Base-by-base conservation (phyloP, 2,797 vertebrate genomes). In the Leuciscus waleckii region DNA sequence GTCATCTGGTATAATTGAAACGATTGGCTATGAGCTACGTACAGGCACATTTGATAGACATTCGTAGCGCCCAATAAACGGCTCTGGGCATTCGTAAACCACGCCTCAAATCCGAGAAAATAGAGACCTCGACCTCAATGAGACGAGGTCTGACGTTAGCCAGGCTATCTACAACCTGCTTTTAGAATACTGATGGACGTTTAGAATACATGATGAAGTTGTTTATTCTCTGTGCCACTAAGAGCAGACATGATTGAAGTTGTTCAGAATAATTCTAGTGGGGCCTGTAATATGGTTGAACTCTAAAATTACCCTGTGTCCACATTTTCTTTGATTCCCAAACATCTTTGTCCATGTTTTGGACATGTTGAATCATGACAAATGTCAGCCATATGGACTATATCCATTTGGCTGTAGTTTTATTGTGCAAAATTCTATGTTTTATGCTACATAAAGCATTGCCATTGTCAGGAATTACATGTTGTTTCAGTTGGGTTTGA, bases 271-370 rank as follows among this genome's bases (percentile, higher is more conserved):
- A 87, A 83, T 85, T 87, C 56, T 69, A 71, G 77, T 49, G 41
- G n/a, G 74, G 51, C 80, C 79, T 73, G 16, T 54, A n/a, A 78
- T 88, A 77, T 81, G 89, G 85, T 87, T 81, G 37, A 83, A 80
- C 35, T 75, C 86, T 84, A 63, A 61, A 90, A 86, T 87, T 87
- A 90, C 54, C 74, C 23, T 61, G 70, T 49, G 71, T 90, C 58
- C 61, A 49, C 73, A 81, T 81, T 85, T 73, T 54, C 81, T 87
- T 75, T 81, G 17, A 23, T 67, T 74, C 21, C 39, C 7, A 39
- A 26, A 81, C 32, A 23, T 63, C 37, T 56, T 74, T 46, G 17
- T 56, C 74, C 26, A 11, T 56, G 29, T 54, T 76, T 74, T 39
- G 14, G 67, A 41, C 23, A 58, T 70, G 8, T 29, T 21, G 74